Evolutionary conservation across 2,797 vertebrate species (phyloP).

Genomic region (Cercopithecus hamlyni): DNA sequence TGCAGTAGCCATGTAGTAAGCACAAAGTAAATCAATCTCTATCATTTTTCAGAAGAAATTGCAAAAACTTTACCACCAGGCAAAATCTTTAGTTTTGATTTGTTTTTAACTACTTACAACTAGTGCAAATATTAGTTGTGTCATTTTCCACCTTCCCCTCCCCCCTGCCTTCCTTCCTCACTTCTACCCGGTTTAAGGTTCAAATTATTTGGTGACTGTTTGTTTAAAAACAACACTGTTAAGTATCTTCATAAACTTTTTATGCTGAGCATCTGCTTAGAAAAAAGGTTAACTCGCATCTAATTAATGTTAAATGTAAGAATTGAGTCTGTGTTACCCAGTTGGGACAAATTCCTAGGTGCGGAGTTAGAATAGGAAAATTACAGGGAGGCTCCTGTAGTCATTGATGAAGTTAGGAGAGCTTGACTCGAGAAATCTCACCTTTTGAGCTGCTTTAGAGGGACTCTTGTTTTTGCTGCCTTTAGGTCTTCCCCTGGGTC

Average conservation of each 20-base stretch:
- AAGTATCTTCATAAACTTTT: slow-evolving; percentile 35
- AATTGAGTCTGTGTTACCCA: slow-evolving; percentile 58
- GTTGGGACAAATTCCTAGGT: slow-evolving; percentile 34
- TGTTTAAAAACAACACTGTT: slow-evolving; percentile 20
- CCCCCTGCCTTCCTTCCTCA: background rate
- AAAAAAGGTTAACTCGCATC: slow-evolving; percentile 10
- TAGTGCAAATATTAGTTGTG: slow-evolving; percentile 49
- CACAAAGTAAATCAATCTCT: slow-evolving; percentile 72
- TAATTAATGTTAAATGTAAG: slow-evolving; percentile 56
- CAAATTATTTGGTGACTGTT: slow-evolving; percentile 34
- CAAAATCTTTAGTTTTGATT: slow-evolving; percentile 56
- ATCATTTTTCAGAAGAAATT: slow-evolving; percentile 56
- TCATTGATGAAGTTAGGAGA: slow-evolving; percentile 58
- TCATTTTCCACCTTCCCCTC: background rate
- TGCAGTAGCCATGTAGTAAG: slow-evolving; percentile 67
- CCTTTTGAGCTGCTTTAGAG: slow-evolving; percentile 97
- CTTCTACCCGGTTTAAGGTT: background rate
- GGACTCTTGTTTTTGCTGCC: slow-evolving; percentile 99
- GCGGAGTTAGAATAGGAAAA: slow-evolving; percentile 50
- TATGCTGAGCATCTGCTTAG: slow-evolving; percentile 32
- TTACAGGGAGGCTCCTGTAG: slow-evolving; percentile 42
- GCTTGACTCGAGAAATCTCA: slow-evolving; percentile 84
- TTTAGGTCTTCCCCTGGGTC: slow-evolving; percentile 96
- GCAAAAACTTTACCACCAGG: slow-evolving; percentile 64
- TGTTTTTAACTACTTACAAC: slow-evolving; percentile 53